Evolutionary conservation across 1,140 invertebrate species (phyloP), one percentile per base, ranked within the genome.

Genomic region (Physella acuta): DNA sequence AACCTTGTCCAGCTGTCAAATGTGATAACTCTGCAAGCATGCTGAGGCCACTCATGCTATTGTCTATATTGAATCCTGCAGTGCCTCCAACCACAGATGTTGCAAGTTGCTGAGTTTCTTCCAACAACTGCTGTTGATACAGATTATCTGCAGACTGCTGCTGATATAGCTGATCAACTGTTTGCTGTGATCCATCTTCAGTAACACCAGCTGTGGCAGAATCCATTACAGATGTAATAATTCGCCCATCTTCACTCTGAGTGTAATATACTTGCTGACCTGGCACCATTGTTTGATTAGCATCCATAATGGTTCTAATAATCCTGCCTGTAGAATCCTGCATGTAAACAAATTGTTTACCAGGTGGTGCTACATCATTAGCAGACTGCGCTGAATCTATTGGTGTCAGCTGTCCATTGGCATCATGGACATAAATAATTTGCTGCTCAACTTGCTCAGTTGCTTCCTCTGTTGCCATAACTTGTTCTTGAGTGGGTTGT

Each of bases 291-390:
- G 66, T 68, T 36, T 68, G 66, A 30, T 68, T 68, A 26, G 66
- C 66, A 60, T 68, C 66, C 66, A 68, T 68, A 2, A 68, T 60
- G 20, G 66, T 68, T 16, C 66, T 53, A 24, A 68, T 68, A 20
- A 68, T 68, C n/a, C 66, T 53, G 24, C 66, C 66, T 26, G 24
- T 68, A 2, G 66, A 68, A 28, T 68, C 66, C 39, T 68, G 66
- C 66, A 68, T 68, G 37, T 68, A 68, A 2, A 68, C 66, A 68
- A 68, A 68, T 51, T 68, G 66, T 33, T 68, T 68, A 4, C 66
- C 66, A 26, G 66, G 55, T 33, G 66, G 66, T 30, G 56, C 66
- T 26, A 68, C 66, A 55, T 68, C 66, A 28, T 68, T 68, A n/a
- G 56, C 36, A 11, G 66, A 68, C 37, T 68, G 66, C n/a, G 55